Percentiles rank a stretch among this genome's conserved stretches.
Conservation (phyloP, 2,888 invertebrate species). For the Leptothorax acervorum region DNA sequence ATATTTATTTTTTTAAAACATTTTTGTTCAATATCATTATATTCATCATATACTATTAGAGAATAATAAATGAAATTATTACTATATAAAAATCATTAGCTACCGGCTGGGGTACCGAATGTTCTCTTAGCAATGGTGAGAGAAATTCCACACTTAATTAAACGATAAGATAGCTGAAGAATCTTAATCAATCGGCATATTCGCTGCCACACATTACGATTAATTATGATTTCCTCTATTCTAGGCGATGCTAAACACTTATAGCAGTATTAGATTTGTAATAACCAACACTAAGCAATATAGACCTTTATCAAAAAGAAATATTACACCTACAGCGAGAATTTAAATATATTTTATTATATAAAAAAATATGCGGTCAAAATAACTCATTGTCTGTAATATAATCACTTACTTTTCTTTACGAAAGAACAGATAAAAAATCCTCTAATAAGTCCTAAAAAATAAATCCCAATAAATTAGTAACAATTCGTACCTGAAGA, state of each 20-base stretch:
- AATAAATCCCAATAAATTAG: not conserved
- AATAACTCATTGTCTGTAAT: not conserved
- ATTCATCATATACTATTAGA: not conserved
- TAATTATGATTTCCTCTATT: not conserved
- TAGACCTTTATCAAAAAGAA: not conserved
- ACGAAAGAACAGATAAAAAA: not conserved
- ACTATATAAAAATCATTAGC: not conserved
- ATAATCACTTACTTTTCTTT: not conserved
- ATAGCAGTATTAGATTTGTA: not conserved
- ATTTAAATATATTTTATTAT: not conserved
- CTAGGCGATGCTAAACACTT: not conserved
- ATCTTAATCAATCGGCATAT: slow-evolving; percentile 13
- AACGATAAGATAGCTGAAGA: slow-evolving; percentile 48
- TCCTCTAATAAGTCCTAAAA: not conserved
- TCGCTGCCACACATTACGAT: not conserved
- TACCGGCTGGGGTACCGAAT: not conserved
- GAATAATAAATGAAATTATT: not conserved
- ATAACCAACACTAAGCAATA: not conserved
- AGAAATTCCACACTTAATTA: slow-evolving; percentile 72
- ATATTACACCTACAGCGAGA: not conserved
- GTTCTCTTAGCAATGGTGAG: not conserved
- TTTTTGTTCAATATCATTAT: not conserved
- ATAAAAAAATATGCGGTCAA: not conserved
- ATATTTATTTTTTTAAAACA: not conserved
- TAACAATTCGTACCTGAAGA: not conserved